Evolutionary conservation across 2,113 vertebrate species (phyloP).

Genomic region (Aspidoscelis tigris): DNA sequence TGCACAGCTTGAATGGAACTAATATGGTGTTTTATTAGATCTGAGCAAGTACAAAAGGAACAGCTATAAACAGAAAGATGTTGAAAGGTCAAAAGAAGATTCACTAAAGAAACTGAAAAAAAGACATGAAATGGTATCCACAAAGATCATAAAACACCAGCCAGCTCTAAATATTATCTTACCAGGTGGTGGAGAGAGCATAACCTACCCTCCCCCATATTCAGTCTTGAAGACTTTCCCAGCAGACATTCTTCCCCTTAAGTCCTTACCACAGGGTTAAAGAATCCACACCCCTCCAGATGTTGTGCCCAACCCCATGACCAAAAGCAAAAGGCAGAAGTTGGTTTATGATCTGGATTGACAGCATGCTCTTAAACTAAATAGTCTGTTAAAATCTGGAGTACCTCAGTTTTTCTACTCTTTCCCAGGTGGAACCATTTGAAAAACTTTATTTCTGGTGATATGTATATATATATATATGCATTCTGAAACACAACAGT

Average conservation of each 20-base stretch:
- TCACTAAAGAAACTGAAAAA: neutral
- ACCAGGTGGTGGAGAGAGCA: neutral
- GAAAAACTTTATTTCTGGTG: neutral
- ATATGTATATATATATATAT: neutral
- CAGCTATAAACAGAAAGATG: neutral
- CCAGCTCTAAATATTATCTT: neutral
- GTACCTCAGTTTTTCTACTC: neutral
- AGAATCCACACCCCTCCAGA: neutral
- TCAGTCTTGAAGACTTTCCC: slow-evolving; percentile 17
- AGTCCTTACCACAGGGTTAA: neutral
- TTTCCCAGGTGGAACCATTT: neutral
- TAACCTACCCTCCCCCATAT: neutral
- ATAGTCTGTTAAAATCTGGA: neutral
- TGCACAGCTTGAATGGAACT: too few relatives aligned
- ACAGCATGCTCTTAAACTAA: too few relatives aligned
- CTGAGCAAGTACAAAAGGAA: neutral
- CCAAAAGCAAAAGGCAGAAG: neutral
- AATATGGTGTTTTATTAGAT: neutral
- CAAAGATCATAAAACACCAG: neutral
- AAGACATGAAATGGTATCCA: neutral
- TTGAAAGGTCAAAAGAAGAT: neutral
- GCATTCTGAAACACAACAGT: slow-evolving; percentile 8
- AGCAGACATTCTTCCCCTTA: slow-evolving; percentile 17
- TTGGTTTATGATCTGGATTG: too few relatives aligned
- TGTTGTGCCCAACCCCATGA: neutral